These are phyloP conservation scores for Myotis daubentonii DNA, from an alignment of 2,797 vertebrate species.

Conservation along the genomic window DNA sequence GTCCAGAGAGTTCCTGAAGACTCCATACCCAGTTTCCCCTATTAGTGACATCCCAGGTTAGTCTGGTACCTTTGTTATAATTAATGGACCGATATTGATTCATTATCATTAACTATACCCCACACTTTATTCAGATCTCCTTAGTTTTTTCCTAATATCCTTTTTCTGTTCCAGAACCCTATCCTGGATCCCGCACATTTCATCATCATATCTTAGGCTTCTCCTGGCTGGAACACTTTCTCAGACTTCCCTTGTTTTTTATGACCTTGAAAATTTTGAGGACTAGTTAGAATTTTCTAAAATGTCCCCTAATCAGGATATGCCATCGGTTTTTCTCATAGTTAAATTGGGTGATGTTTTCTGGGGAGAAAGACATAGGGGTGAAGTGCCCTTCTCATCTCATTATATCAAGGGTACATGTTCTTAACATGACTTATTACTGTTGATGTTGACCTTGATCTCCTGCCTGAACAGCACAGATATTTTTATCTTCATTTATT, in stretches of 20 bases:
- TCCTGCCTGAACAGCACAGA: background rate
- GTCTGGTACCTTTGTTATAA: background rate
- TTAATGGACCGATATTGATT: background rate
- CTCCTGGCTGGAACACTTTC: background rate
- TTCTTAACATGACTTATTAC: background rate
- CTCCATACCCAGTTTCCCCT: background rate
- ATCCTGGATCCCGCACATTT: background rate
- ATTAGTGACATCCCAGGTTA: background rate
- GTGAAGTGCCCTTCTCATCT: background rate
- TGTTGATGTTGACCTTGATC: background rate
- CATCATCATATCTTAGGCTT: background rate
- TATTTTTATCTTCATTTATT: constrained; percentile 21
- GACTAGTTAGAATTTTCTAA: background rate
- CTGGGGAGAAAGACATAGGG: background rate
- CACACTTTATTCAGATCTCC: background rate
- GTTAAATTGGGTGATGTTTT: background rate
- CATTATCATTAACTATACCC: background rate
- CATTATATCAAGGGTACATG: background rate
- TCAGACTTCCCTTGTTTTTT: background rate
- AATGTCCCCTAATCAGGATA: background rate
- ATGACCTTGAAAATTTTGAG: constrained; percentile 18
- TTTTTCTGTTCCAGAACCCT: background rate
- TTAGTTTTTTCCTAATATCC: background rate
- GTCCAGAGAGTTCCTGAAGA: background rate
- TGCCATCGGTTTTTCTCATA: background rate